Base-by-base conservation (phyloP, 1,140 invertebrate genomes). In the Polypedilum pembai region DNA sequence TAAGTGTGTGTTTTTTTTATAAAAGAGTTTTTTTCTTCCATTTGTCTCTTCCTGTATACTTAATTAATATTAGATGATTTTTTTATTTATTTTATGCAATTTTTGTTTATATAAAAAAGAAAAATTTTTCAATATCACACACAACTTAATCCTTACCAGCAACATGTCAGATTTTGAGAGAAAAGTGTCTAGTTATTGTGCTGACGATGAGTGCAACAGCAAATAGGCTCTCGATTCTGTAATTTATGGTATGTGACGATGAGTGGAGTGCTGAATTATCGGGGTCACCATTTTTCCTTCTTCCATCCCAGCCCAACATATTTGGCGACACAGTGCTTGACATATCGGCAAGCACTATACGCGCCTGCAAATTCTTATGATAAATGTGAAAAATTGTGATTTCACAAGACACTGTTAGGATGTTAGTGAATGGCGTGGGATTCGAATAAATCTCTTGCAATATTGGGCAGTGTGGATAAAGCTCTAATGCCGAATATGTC, bases 221-320 rank as follows among this genome's bases (percentile, higher is more conserved):
- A 5, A 33, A 5, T 33, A 33, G 24, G 24, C 24, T 33, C 24
- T 33, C 24, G 24, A 33, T 33, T 33, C 24, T 33, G 24, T 33
- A 33, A 33, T 33, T 33, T 33, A 33, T 33, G 24, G n/a, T 20
- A 69, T 21, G 8, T 20, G 65, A 69, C 1, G 65, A 15, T 18
- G 81, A 81, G 18, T 81, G 82, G 1, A 82, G 76, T 12, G 81
- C 79, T 33, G 81, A 82, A 65, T 82, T 82, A 73, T 82, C 81
- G 20, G 81, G 81, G 78, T 82, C 81, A 18, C 81, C 81, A 74
- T 80, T 81, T 17, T 41, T 45, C 21, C 79, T 78, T 76, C 80
- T 82, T 15, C 81, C 81, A 74, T 82, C 81, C 0, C 82, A 79
- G 5, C 81, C 81, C 24, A 82, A 75, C 17, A 82, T 76, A 76